Evolutionary conservation across 2,113 vertebrate genomes (phyloP), one percentile per base, ranked within the genome.

Genomic region (Brachyhypopomus occidentalis): DNA sequence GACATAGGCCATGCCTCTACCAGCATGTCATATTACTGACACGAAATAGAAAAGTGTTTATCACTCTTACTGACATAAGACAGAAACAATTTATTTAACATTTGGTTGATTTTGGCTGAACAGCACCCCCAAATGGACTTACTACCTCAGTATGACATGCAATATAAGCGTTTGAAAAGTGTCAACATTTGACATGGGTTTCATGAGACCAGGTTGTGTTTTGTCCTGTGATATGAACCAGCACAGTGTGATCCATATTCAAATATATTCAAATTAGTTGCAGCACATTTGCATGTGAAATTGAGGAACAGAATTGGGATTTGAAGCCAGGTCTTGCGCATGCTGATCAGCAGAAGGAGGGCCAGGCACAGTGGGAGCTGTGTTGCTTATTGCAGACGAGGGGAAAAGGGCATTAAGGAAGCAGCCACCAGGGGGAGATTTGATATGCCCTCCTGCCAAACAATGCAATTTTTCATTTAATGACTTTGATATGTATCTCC

Each of bases 231-330:
- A 89, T 92, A 90, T 88, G 86, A 80, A 90, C 85, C 86, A 84
- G 87, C 85, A 86, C 87, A 87, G 88, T 90, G 91, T 90, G 89
- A 91, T 92, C 90, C 92, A 93, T 92, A 93, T 94, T 91, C 91
- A 92, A 92, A 93, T 91, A 85, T 94, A 92, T 93, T 94, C 87
- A 93, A 92, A 94, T 92, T 83, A 92, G 88, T 72, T 82, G 83
- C 84, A 83, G 82, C 59, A 48, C 81, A 92, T 93, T 93, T 92
- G 91, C 92, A 94, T 93, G 86, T 90, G 82, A 90, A 93, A 94
- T 94, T 93, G 88, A 91, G 85, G 75, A 84, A 81, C 79, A 72
- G 82, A 80, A 58, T 75, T 78, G 82, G 77, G 88, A 92, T 91
- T 92, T 89, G 89, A 84, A 89, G 91, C 83, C 89, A 88, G 91